Percentiles rank a stretch among this genome's conserved stretches.
These are phyloP conservation scores for Struthio camelus DNA, from an alignment of 2,113 vertebrate genomes.

Conservation along the genomic window DNA sequence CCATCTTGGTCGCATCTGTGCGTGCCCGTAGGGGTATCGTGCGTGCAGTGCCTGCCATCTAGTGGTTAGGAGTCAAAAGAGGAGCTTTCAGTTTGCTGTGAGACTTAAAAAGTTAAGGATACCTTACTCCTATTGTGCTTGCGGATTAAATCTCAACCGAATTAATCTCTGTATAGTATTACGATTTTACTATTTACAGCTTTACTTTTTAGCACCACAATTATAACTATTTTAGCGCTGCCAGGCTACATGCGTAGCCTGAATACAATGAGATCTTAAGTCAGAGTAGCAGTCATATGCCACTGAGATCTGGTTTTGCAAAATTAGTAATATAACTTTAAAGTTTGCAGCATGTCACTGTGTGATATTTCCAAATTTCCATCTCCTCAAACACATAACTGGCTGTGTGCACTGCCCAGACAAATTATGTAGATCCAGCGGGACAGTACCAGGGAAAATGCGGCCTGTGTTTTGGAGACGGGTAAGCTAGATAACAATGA, in stretches of 20 bases:
- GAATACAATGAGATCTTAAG: not conserved
- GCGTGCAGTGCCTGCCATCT: not conserved
- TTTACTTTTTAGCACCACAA: not conserved
- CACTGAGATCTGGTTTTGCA: not conserved
- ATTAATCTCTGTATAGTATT: not conserved
- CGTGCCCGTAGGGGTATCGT: not conserved
- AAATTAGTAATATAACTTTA: not conserved
- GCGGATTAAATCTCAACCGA: not conserved
- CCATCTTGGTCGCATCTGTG: accelerated
- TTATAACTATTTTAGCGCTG: not conserved
- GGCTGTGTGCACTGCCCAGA: not conserved
- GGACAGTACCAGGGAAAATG: not conserved
- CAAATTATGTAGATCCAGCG: not conserved
- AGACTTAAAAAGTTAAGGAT: not conserved
- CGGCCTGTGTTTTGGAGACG: not conserved
- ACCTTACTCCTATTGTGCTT: not conserved
- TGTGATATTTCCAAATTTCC: not conserved
- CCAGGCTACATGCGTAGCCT: not conserved
- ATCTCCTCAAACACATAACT: not conserved
- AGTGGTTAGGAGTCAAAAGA: not conserved
- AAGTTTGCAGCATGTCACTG: not conserved
- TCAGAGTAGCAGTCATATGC: not conserved
- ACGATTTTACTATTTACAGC: not conserved
- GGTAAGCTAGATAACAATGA: not conserved
- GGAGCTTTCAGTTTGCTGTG: not conserved